Conservation (phyloP, 1,140 invertebrate genomes). For the Drosophila burlai region DNA sequence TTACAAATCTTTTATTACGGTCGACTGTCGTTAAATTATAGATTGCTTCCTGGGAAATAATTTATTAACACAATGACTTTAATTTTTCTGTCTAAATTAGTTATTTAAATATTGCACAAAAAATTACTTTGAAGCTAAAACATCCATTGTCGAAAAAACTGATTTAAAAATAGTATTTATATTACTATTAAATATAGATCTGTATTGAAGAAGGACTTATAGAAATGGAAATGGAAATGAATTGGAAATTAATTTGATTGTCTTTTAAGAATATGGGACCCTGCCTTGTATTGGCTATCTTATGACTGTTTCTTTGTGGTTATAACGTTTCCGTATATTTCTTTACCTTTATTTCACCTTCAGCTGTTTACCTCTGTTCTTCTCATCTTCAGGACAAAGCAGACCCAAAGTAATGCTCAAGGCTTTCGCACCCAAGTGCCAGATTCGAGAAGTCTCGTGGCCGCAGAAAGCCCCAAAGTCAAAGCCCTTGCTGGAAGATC, state of each 20-base stretch:
- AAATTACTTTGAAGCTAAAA: neutral
- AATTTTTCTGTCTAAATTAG: neutral
- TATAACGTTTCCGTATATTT: neutral
- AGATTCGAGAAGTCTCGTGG: conserved; percentile 48
- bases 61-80: neutral
- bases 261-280: neutral
- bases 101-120: neutral
- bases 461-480: conserved; percentile 43
- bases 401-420: conserved; percentile 42
- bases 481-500: conserved; percentile 48
- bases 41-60: neutral
- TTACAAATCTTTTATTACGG: too few species aligned
- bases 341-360: conserved; percentile 1
- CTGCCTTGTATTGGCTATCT: neutral
- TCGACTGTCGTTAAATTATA: too few species aligned
- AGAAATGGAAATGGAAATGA: too few species aligned
- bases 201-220: too few species aligned
- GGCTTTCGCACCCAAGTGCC: conserved; percentile 72
- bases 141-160: neutral
- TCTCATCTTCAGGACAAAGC: conserved; percentile 32
- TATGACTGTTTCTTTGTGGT: neutral
- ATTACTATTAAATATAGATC: neutral
- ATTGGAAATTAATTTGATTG: too few species aligned
- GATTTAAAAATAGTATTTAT: too few species aligned
- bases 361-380: neutral